phyloP scores from a whole-genome alignment of 2,888 invertebrate species.

The Hedya salicella region DNA sequence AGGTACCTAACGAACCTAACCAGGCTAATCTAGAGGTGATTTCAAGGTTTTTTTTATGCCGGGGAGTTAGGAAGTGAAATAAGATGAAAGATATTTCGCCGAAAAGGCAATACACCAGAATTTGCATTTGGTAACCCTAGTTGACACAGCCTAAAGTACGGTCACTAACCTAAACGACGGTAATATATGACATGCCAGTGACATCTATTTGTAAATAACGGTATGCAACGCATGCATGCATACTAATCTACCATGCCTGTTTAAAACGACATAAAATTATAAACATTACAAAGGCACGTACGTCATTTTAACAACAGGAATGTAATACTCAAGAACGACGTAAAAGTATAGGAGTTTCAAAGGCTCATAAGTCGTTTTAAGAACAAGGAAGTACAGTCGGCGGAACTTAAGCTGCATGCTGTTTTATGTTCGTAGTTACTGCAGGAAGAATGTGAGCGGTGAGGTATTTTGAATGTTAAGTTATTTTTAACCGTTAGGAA shows the following conservation, averaged over 20 bases:
- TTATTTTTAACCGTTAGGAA: neutral
- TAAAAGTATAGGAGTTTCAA: neutral
- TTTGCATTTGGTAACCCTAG: too few relatives aligned
- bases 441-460: too few relatives aligned
- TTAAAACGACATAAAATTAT: neutral
- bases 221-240: neutral
- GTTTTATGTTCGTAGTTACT: conserved; percentile 5
- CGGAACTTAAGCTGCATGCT: neutral
- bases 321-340: neutral
- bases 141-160: too few relatives aligned
- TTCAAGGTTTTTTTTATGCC: too few relatives aligned
- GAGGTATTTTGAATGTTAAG: neutral
- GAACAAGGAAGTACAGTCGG: neutral
- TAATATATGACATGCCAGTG: neutral
- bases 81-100: too few relatives aligned
- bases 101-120: too few relatives aligned
- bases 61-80: too few relatives aligned
- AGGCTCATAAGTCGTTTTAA: neutral
- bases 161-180: too few relatives aligned
- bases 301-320: neutral
- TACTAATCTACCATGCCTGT: neutral
- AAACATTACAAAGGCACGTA: neutral
- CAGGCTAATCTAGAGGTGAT: too few relatives aligned
- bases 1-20: too few relatives aligned
- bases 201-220: neutral